Base-by-base conservation (phyloP, 2,888 invertebrate genomes). In the Cheilosia grossa region DNA sequence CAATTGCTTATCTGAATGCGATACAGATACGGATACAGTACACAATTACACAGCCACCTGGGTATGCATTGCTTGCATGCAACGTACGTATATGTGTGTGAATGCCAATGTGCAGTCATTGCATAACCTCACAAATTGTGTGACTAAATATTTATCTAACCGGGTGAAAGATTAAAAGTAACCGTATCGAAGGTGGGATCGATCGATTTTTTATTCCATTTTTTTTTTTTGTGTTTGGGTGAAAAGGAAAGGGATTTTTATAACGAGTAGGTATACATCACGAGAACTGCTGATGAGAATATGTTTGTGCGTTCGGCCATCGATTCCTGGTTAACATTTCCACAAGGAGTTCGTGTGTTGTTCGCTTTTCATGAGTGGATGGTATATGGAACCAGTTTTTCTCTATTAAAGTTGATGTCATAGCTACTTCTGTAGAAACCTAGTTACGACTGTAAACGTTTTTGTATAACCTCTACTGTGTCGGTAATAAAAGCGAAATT, bases 1-100 rank as follows among this genome's bases (percentile, higher is more conserved):
- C 75, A 81, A 19, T 69, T 69, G 75, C 75, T 81, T 81, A 81
- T 81, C 81, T 49, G 42, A 80, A 73, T 66, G 74, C 64, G 30
- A 72, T 56, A 79, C 51, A 61, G 40, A 67, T 49, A 49, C 7
- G 37, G 40, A 61, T 69, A 78, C 44, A 67, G 33, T 69, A 63
- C 74, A 73, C 64, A 72, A 73, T 67, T 80, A 74, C 67, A 69
- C 56, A 81, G 54, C 40, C 59, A 77, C 69, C 61, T 69, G 37
- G 33, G 44, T 21, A 27, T 49, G 53, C n/a, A 17, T 17, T 51
- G 53, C 64, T 40, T 63, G 30, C 13, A 10, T 33, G 33, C 33
- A 6, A 9, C 30, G 30, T 0, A 7, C 10, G 33, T 13, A 3
- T 27, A 27, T 37, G 4, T 37, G 37, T 37, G 7, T 30, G 30